phyloP scores from a whole-genome alignment of 2,113 vertebrate species.

The Urocolius indicus region DNA sequence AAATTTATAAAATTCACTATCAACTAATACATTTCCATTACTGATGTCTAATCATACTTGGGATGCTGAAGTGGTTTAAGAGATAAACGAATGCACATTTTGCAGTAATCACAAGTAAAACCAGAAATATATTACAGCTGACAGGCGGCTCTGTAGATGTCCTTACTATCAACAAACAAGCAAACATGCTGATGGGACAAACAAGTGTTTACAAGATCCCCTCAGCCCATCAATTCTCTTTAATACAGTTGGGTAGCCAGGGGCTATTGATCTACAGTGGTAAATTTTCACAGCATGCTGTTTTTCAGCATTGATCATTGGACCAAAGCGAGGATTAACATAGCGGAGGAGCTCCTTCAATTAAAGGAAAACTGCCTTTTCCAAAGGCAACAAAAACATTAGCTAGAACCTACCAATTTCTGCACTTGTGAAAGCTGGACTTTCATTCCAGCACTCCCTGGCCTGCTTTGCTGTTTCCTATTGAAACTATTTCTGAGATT shows the following conservation, averaged over 20 bases:
- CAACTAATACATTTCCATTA: background rate
- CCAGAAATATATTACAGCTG: background rate
- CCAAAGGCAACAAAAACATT: background rate
- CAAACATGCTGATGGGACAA: conserved; percentile 53
- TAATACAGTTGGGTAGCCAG: conserved; percentile 24
- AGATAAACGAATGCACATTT: background rate
- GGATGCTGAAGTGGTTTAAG: background rate
- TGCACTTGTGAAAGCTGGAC: accelerated
- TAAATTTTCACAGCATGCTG: conserved; percentile 11
- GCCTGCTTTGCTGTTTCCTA: background rate
- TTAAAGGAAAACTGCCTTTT: conserved; percentile 10
- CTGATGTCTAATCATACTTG: background rate
- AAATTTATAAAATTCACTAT: background rate
- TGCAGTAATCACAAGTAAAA: background rate
- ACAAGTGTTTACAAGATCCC: conserved; percentile 40
- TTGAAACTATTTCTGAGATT: background rate
- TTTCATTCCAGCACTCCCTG: background rate
- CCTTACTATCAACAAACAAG: background rate
- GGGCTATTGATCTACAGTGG: conserved; percentile 23
- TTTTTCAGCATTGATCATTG: background rate
- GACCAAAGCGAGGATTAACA: background rate
- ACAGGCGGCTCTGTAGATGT: background rate
- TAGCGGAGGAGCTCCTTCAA: background rate
- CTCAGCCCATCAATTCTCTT: conserved; percentile 36
- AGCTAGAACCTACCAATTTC: background rate